Evolutionary conservation across 2,797 vertebrate genomes (phyloP).

Genomic region (Threskiornis aethiopicus): DNA sequence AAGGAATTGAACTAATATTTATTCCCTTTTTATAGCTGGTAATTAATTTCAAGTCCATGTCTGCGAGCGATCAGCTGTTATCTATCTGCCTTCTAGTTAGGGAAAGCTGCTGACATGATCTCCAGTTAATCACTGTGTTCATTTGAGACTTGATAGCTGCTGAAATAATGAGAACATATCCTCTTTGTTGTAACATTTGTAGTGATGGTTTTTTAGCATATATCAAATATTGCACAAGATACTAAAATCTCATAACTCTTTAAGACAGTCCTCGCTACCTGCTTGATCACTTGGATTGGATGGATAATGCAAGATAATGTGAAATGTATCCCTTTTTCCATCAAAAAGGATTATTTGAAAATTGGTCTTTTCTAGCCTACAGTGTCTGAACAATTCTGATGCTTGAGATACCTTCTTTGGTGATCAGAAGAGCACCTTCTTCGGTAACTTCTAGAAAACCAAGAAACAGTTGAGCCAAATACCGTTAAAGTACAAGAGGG

Average conservation of each 20-base stretch:
- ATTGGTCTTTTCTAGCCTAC: background rate
- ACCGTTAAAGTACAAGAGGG: background rate
- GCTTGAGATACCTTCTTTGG: background rate
- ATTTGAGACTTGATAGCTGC: background rate
- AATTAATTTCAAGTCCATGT: background rate
- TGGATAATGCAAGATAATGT: background rate
- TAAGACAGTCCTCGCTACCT: background rate
- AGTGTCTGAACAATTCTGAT: background rate
- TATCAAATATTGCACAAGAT: background rate
- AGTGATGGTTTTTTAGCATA: background rate
- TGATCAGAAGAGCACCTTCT: background rate
- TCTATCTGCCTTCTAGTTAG: background rate
- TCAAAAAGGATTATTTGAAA: background rate
- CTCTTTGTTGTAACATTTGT: background rate
- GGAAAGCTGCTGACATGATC: background rate
- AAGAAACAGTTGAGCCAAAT: background rate
- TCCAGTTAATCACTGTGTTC: slow-evolving; percentile 2
- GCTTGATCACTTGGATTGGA: background rate
- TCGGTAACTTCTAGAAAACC: background rate
- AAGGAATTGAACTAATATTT: background rate
- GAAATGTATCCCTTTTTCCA: background rate
- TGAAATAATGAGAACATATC: background rate
- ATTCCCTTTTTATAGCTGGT: background rate
- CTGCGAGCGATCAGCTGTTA: background rate
- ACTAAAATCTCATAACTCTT: background rate